Conservation (phyloP, 1,140 invertebrate species). For the Nephotettix cincticeps region DNA sequence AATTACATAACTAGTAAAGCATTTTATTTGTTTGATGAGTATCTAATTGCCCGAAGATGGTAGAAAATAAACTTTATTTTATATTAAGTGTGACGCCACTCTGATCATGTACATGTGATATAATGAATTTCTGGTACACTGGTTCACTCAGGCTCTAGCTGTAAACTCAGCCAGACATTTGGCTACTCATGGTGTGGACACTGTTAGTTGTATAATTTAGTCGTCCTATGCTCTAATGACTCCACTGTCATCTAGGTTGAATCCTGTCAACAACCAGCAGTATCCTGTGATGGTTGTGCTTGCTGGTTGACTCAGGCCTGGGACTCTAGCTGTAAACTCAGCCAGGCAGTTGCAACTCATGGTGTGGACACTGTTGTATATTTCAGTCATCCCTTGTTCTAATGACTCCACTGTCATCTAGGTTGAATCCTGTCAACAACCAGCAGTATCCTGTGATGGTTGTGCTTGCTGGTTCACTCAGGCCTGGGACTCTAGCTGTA, state of each 20-base stretch:
- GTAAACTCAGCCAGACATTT: slow-evolving; percentile 77
- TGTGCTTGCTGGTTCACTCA: slow-evolving; percentile 68
- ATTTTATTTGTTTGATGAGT: no score
- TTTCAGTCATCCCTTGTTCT: slow-evolving; percentile 53
- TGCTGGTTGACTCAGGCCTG: slow-evolving; percentile 66
- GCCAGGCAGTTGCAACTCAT: slow-evolving; percentile 81
- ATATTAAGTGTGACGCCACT: no score
- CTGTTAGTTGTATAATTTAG: slow-evolving; percentile 66
- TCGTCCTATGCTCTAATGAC: slow-evolving; percentile 49
- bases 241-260: no score
- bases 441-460: slow-evolving; percentile 80
- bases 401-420: no score
- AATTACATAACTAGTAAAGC: no score
- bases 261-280: slow-evolving; percentile 80
- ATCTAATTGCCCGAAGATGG: no score
- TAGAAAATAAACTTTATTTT: no score
- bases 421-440: slow-evolving; percentile 72
- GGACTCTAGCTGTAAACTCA: slow-evolving; percentile 72
- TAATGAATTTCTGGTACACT: no score
- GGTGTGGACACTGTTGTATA: slow-evolving; percentile 72
- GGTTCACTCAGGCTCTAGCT: slow-evolving; percentile 70
- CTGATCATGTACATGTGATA: no score
- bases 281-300: slow-evolving; percentile 74
- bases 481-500: slow-evolving; percentile 69
- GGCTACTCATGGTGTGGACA: slow-evolving; percentile 76